Evolutionary conservation across 1,140 invertebrate genomes (phyloP).

Genomic region (Phymastichus coffea): DNA sequence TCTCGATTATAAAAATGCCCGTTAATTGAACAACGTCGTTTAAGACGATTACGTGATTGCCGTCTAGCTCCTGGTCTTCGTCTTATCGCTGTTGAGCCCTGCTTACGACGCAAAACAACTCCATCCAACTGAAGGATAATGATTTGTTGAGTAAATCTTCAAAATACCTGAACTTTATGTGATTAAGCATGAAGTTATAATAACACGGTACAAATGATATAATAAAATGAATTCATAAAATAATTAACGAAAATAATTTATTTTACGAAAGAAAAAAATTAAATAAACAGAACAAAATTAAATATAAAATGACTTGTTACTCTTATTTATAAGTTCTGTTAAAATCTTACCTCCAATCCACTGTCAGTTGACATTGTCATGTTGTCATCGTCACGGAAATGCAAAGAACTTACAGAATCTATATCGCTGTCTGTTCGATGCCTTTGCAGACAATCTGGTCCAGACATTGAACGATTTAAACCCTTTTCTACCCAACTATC

Average conservation of each 20-base stretch:
- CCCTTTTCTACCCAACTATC: constrained; percentile 58
- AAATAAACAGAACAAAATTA: background rate
- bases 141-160: no score
- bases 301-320: background rate
- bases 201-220: background rate
- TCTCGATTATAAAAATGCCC: constrained; percentile 87
- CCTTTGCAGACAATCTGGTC: constrained; percentile 66
- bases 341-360: constrained; percentile 48
- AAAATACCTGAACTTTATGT: no score
- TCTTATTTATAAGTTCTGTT: background rate
- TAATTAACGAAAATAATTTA: background rate
- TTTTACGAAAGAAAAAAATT: background rate
- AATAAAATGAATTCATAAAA: background rate
- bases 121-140: constrained; percentile 48
- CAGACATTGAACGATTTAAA: constrained; percentile 67
- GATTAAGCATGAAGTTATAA: no score
- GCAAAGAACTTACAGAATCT: constrained; percentile 51
- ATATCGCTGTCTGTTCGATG: constrained; percentile 51
- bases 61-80: constrained; percentile 67
- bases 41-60: constrained; percentile 68
- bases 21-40: constrained; percentile 82
- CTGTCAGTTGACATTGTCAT: constrained; percentile 57
- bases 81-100: constrained; percentile 69
- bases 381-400: constrained; percentile 55
- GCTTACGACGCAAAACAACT: constrained; percentile 50